A percentile compares a stretch with the other conserved stretches of the same genome.
These are phyloP conservation scores for Dasypolia templi DNA, from an alignment of 2,888 invertebrate genomes.

Conservation along the genomic window DNA sequence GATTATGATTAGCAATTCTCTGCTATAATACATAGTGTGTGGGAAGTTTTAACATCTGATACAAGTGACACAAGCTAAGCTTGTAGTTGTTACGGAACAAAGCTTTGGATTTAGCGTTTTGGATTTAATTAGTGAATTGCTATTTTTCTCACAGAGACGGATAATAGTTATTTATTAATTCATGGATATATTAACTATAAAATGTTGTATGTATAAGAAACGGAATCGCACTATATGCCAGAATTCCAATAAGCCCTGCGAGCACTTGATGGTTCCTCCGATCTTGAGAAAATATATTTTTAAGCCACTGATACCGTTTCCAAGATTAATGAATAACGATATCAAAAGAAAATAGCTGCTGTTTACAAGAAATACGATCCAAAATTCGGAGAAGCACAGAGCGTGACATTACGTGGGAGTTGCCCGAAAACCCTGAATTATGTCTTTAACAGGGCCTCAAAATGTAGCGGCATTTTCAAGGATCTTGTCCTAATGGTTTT, in stretches of 20 bases:
- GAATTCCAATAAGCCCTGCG: neutral
- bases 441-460: constrained; percentile 27
- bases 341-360: constrained; percentile 35
- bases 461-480: constrained; percentile 41
- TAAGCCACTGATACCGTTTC: constrained; percentile 20
- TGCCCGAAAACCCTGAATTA: constrained; percentile 45
- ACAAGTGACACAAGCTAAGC: constrained; percentile 16
- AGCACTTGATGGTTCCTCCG: constrained; percentile 1
- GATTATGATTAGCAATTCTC: no score
- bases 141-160: constrained; percentile 30
- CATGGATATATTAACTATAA: neutral
- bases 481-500: constrained; percentile 21
- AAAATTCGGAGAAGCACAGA: constrained; percentile 19
- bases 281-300: constrained; percentile 6
- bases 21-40: neutral
- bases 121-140: constrained; percentile 22
- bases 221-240: neutral
- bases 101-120: constrained; percentile 42
- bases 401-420: constrained; percentile 19
- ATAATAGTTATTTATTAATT: constrained; percentile 10
- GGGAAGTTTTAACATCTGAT: constrained; percentile 4
- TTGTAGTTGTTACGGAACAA: neutral
- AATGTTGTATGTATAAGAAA: neutral
- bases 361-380: constrained; percentile 21
- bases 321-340: constrained; percentile 25